These are phyloP conservation scores for Dorcus parallelipipedus DNA, from an alignment of 2,888 invertebrate genomes.

Conservation along the genomic window DNA sequence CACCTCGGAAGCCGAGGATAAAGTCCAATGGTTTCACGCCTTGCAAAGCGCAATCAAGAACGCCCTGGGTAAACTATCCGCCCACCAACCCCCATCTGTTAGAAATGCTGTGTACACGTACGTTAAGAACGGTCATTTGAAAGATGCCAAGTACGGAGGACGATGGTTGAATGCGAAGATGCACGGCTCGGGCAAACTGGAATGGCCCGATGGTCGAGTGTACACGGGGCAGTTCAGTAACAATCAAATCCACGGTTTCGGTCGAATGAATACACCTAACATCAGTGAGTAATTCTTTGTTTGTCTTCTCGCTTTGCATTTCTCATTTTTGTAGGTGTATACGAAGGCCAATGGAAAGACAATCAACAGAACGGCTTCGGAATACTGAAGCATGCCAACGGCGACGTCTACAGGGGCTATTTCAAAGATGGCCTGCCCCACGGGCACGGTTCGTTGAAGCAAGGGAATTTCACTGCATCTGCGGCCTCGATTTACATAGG, in stretches of 20 bases:
- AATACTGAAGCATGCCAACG: slow-evolving; percentile 68
- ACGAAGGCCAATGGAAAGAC: slow-evolving; percentile 79
- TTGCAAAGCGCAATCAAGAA: slow-evolving; percentile 71
- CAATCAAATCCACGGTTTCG: slow-evolving; percentile 70
- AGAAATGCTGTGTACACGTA: slow-evolving; percentile 73
- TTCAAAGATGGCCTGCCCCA: slow-evolving; percentile 81
- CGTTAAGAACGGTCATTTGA: slow-evolving; percentile 66
- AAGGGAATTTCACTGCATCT: slow-evolving; percentile 73
- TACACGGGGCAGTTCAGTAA: slow-evolving; percentile 80
- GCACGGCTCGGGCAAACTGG: slow-evolving; percentile 78
- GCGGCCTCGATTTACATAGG: slow-evolving; percentile 83
- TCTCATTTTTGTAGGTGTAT: slow-evolving; percentile 55
- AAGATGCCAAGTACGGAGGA: slow-evolving; percentile 76
- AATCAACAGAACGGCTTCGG: slow-evolving; percentile 82
- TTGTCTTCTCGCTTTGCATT: background rate
- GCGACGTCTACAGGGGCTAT: slow-evolving; percentile 82
- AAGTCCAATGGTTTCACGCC: slow-evolving; percentile 76
- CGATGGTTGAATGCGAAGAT: slow-evolving; percentile 80
- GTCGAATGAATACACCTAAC: slow-evolving; percentile 64
- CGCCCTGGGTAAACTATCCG: slow-evolving; percentile 60
- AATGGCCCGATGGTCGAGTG: slow-evolving; percentile 76
- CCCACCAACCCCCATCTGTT: slow-evolving; percentile 65
- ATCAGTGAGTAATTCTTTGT: slow-evolving; percentile 48
- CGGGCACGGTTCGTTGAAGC: slow-evolving; percentile 80
- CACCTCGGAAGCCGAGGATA: slow-evolving; percentile 65